phyloP scores from a whole-genome alignment of 2,888 invertebrate species.

The Pimpla rufipes region DNA sequence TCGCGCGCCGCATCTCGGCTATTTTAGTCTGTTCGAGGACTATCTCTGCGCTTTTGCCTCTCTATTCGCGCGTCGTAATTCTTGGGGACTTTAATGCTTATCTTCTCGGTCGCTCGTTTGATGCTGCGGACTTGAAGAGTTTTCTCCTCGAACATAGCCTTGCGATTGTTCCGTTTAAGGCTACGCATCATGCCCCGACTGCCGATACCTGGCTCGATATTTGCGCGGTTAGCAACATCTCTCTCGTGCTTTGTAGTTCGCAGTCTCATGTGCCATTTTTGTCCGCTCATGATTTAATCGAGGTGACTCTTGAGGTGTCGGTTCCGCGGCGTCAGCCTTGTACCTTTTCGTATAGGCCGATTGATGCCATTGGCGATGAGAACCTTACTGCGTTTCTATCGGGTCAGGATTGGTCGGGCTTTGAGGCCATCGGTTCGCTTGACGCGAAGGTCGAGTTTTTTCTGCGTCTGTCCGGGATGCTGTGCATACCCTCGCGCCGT shows the following conservation, averaged over 20 bases:
- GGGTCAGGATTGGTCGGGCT: neutral
- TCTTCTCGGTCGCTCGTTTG: no score
- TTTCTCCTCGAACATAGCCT: neutral
- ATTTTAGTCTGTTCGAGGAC: neutral
- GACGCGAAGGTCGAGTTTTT: neutral
- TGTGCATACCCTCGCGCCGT: neutral
- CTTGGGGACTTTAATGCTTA: no score
- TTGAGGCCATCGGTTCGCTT: neutral
- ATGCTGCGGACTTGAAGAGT: no score
- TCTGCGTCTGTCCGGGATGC: neutral
- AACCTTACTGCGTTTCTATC: neutral
- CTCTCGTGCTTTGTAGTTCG: no score
- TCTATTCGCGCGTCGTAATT: no score
- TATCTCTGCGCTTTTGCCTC: no score
- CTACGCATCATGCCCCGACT: neutral
- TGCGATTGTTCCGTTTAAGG: neutral
- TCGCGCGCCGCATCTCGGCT: neutral
- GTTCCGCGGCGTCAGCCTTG: neutral
- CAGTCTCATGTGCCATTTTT: no score
- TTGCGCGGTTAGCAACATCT: neutral
- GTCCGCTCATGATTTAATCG: neutral
- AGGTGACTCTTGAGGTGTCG: neutral
- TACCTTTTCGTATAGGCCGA: neutral
- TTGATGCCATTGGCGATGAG: neutral
- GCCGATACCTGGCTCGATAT: no score